These are phyloP conservation scores for Phasianus colchicus DNA, from an alignment of 2,113 vertebrate genomes.

Conservation along the genomic window DNA sequence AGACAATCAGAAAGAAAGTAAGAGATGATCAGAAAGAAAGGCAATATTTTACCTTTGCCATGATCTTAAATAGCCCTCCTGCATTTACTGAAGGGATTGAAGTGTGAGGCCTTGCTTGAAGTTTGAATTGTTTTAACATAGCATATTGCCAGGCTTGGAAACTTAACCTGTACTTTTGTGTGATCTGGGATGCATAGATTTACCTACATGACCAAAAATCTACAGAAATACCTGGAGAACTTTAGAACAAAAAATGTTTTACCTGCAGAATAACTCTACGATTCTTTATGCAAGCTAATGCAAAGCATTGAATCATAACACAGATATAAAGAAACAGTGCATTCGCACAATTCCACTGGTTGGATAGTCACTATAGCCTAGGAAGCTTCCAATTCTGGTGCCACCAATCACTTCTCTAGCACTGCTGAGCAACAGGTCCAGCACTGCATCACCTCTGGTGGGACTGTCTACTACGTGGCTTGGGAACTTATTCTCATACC, in stretches of 20 bases:
- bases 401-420: no score
- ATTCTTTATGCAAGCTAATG: accelerated
- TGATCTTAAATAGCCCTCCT: neutral
- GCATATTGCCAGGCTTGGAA: accelerated
- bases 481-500: no score
- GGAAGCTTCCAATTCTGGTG: no score
- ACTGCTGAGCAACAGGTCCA: no score
- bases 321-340: neutral
- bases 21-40: conserved; percentile 27
- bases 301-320: neutral
- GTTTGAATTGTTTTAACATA: neutral
- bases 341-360: neutral
- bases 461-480: no score
- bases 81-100: neutral
- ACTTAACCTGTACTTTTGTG: accelerated
- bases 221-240: neutral
- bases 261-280: neutral
- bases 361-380: no score
- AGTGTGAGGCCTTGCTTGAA: accelerated
- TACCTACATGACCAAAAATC: neutral
- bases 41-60: neutral
- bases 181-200: neutral
- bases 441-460: no score
- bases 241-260: neutral
- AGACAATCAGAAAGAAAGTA: conserved; percentile 33